phyloP scores from a whole-genome alignment of 2,113 vertebrate genomes.

The Phodopus roborovskii region DNA sequence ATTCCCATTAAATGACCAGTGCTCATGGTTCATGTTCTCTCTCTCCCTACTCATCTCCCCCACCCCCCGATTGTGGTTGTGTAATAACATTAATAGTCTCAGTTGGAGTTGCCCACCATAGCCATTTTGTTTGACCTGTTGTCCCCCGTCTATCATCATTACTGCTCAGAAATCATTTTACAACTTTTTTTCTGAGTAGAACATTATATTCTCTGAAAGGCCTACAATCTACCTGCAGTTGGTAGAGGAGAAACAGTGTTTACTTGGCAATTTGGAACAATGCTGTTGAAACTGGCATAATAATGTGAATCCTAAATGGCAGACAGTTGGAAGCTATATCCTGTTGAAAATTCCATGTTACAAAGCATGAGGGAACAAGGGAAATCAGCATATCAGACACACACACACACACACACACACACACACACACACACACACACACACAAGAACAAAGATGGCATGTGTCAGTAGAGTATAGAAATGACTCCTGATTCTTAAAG shows the following conservation, averaged over 20 bases:
- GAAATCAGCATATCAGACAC: fast-evolving
- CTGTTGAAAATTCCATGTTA: not conserved
- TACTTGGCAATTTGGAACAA: not conserved
- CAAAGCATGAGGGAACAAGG: not conserved
- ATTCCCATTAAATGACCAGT: not conserved
- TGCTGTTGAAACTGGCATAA: not conserved
- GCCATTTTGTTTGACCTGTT: not conserved
- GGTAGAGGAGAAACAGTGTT: not conserved
- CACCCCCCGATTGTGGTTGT: not conserved
- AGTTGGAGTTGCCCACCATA: not conserved
- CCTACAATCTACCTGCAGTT: not conserved
- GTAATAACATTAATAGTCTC: not conserved
- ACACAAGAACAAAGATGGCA: not conserved
- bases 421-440: fast-evolving
- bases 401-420: fast-evolving
- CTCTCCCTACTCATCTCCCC: too few relatives aligned
- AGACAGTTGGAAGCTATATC: not conserved
- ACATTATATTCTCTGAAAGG: not conserved
- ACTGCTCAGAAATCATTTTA: not conserved
- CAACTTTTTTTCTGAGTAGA: not conserved
- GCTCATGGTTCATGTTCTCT: not conserved
- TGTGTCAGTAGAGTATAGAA: not conserved
- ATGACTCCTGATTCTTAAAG: not conserved
- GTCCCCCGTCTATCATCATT: not conserved
- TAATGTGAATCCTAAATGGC: not conserved